These are phyloP conservation scores for Lethrus apterus DNA, from an alignment of 1,140 invertebrate genomes.

Conservation along the genomic window DNA sequence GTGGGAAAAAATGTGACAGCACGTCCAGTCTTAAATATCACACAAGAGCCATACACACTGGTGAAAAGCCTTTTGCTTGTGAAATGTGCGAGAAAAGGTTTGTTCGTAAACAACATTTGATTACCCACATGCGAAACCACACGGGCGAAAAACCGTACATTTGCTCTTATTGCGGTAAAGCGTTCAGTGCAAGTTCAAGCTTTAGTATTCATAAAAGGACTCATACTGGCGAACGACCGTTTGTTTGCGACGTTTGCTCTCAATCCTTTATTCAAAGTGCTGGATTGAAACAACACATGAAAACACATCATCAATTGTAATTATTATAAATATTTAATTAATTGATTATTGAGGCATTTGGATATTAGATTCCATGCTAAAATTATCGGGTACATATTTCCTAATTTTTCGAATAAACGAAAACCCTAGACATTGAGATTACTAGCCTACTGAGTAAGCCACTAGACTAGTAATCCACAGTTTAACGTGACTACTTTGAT, in stretches of 20 bases:
- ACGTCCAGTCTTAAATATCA: conserved; percentile 53
- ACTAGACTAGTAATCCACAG: too few species aligned
- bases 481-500: too few species aligned
- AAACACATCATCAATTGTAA: too few species aligned
- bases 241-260: conserved; percentile 31
- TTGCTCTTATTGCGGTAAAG: conserved; percentile 46
- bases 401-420: too few species aligned
- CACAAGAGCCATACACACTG: conserved; percentile 52
- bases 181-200: conserved; percentile 42
- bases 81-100: conserved; percentile 47
- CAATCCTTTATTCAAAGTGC: conserved; percentile 29
- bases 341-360: too few species aligned
- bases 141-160: conserved; percentile 48
- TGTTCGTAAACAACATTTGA: conserved; percentile 48
- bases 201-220: conserved; percentile 45
- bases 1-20: conserved; percentile 49
- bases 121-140: conserved; percentile 50
- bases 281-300: conserved; percentile 33
- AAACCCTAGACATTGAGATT: too few species aligned
- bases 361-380: too few species aligned
- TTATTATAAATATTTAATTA: too few species aligned
- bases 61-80: conserved; percentile 45
- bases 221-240: conserved; percentile 37
- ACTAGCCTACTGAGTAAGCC: too few species aligned
- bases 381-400: too few species aligned